Base-by-base conservation (phyloP, 37 sponge, comb jelly and placozoan genomes). In the Sycon ciliatum region DNA sequence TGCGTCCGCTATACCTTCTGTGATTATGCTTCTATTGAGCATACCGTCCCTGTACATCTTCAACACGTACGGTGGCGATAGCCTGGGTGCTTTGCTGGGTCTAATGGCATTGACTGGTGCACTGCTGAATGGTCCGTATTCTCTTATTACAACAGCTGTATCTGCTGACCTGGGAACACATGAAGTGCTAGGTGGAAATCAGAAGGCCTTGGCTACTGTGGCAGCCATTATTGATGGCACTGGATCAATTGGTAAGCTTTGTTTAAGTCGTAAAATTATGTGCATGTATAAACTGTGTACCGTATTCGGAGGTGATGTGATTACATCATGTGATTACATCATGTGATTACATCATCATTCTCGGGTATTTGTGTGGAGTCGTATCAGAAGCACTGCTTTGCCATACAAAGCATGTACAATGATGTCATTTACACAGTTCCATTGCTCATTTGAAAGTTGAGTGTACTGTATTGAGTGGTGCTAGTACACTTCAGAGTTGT, bases 131-230 rank as follows among this genome's bases (percentile, higher is more conserved):
- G 94, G 89, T 1, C 89, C 94, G 0, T 85, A 88, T 55, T 80
- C 77, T 13, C 68, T 93, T 56, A 88, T 93, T 32, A 86, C 94
- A 11, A 85, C 94, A 33, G 94, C 94, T 4, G 84, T 93, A 32
- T 80, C 84, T 31, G 88, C 84, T 63, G 94, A 84, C 53, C 39
- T 84, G 85, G 92, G 86, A 4, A 81, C 83, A 49, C 76, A 86
- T 55, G 31, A 60, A 20, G 38, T 52, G 9, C 58, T 86, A 26
- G 75, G 75, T 34, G 75, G 38, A 27, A 86, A 86, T 30, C 70
- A 73, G 55, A 82, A 86, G 52, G 87, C 87, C 33, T 82, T 75
- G 54, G 87, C 87, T 7, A 86, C 83, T 28, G 87, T 86, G 34
- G 75, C 84, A 33, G 83, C 87, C 28, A 82, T 86, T 32, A 86